Percentiles rank a stretch among this genome's conserved stretches.
These are phyloP conservation scores for Paramuricea clavata DNA, from an alignment of 92 coral and sea anemone species.

Conservation along the genomic window DNA sequence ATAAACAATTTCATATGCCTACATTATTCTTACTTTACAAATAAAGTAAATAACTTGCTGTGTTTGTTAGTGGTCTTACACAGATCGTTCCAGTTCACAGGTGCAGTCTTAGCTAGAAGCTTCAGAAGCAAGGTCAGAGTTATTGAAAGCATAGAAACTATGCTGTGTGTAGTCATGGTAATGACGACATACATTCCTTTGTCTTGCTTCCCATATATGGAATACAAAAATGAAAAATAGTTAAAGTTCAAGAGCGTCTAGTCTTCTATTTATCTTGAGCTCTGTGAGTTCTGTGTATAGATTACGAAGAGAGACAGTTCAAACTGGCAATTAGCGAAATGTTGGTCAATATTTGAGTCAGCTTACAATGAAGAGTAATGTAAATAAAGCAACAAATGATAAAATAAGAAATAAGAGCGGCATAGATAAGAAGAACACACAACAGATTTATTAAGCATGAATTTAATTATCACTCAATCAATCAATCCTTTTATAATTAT, in stretches of 20 bases:
- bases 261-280: conserved; percentile 8
- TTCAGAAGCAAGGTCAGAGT: not conserved
- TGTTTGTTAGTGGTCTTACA: not conserved
- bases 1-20: not conserved
- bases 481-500: conserved; percentile 28
- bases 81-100: not conserved
- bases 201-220: conserved; percentile 28
- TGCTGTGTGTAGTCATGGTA: not conserved
- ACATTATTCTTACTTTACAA: not conserved
- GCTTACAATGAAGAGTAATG: not conserved
- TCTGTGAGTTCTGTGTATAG: not conserved
- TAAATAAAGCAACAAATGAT: not conserved
- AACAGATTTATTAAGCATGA: not conserved
- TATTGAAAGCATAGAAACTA: not conserved
- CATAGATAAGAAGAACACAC: conserved; percentile 2
- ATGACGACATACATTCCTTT: not conserved
- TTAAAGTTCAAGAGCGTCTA: conserved; percentile 37
- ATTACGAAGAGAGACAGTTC: not conserved
- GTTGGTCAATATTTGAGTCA: not conserved
- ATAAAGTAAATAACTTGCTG: not conserved
- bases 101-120: not conserved
- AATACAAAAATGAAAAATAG: conserved; percentile 16
- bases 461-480: conserved; percentile 43
- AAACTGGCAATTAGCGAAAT: not conserved
- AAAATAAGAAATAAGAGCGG: not conserved